These are phyloP conservation scores for Tetheella fluctuosa DNA, from an alignment of 2,888 invertebrate species.

Conservation along the genomic window DNA sequence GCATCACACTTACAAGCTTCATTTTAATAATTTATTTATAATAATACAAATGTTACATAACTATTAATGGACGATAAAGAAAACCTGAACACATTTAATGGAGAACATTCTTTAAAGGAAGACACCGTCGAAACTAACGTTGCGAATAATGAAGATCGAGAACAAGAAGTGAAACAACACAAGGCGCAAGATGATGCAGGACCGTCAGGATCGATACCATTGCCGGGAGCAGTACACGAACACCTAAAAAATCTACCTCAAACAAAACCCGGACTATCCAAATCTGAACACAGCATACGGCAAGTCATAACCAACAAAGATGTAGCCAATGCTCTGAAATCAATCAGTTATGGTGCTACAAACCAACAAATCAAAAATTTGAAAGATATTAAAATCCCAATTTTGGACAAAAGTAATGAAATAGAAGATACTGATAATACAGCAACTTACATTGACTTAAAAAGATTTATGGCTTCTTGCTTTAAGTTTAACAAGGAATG, in stretches of 20 bases:
- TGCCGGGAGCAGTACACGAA: constrained; percentile 26
- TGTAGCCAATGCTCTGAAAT: constrained; percentile 66
- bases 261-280: constrained; percentile 63
- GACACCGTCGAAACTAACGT: constrained; percentile 35
- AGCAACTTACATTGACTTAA: constrained; percentile 63
- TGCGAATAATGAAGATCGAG: constrained; percentile 22
- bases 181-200: constrained; percentile 61
- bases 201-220: constrained; percentile 54
- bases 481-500: constrained; percentile 64
- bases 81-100: constrained; percentile 44
- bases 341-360: constrained; percentile 57
- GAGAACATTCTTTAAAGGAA: constrained; percentile 45
- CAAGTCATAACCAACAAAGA: constrained; percentile 69
- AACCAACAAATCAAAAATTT: constrained; percentile 44
- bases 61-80: constrained; percentile 70
- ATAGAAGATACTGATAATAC: constrained; percentile 43
- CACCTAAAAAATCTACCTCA: constrained; percentile 18
- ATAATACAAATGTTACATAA: constrained; percentile 58
- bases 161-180: constrained; percentile 24
- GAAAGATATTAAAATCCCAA: constrained; percentile 60
- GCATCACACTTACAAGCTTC: constrained; percentile 34
- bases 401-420: constrained; percentile 39
- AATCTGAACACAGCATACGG: constrained; percentile 74
- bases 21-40: constrained; percentile 46
- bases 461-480: constrained; percentile 71